Base-by-base conservation (phyloP, 1,140 invertebrate species). In the Drosophila nasuta region DNA sequence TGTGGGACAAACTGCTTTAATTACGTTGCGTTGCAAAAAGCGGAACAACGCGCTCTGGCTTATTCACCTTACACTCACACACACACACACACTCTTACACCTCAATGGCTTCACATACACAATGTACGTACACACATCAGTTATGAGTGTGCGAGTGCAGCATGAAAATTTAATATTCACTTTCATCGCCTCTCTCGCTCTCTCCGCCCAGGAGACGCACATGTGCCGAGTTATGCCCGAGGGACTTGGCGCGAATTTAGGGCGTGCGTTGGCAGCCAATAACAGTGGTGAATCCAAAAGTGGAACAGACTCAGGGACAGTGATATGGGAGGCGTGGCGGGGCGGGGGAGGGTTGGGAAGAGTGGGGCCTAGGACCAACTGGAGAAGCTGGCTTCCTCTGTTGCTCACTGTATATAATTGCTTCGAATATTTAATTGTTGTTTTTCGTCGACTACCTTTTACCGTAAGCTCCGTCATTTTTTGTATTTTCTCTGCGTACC, bases 1-100 rank as follows among this genome's bases (percentile, higher is more conserved):
- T 81, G 81, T 75, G 81, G 60, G 69, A 63, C 83, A 81, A 89
- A 89, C 77, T 80, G 83, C 89, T 81, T 83, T 87, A 87, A 87
- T 88, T 88, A 88, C 80, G 79, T 75, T 75, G 79, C 78, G 43
- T 64, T 41, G 62, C 35, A 48, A 56, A 65, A 67, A 58, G 58
- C 63, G 38, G 15, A 58, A 49, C 74, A 56, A 30, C 33, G 28
- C 51, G 74, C 30, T 69, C 15, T 45, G 35, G 7, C 52, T 52
- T 25, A 33, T 48, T 54, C 5, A 46, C 43, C n/a, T 11, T 8
- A 30, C 33, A 45, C 38, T 43, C 25, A 17, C 35, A 15, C 51
- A 57, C 6, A 15, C 43, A 56, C n/a, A 28, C 8, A 45, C 46
- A 43, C 48, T 11, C 3, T 25, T n/a, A 52, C 35, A 60, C 66